Percentiles rank a stretch among this genome's conserved stretches.
These are phyloP conservation scores for Grammomys surdaster DNA, from an alignment of 2,113 vertebrate species.

Conservation along the genomic window DNA sequence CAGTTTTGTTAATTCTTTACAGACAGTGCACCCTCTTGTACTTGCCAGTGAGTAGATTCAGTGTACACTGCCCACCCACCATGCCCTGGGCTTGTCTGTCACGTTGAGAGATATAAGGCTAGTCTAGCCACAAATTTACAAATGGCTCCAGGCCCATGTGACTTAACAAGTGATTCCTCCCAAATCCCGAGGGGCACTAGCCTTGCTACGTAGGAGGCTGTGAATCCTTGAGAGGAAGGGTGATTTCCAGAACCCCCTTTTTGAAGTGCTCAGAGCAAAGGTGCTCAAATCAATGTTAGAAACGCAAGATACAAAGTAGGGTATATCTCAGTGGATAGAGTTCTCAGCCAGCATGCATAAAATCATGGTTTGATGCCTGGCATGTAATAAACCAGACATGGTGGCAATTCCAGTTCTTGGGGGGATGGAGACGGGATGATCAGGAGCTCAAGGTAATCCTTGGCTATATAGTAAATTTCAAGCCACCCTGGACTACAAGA, in stretches of 20 bases:
- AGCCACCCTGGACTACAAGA: background rate
- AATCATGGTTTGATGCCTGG: background rate
- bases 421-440: background rate
- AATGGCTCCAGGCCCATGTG: background rate
- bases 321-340: background rate
- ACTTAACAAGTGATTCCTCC: background rate
- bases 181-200: background rate
- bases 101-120: background rate
- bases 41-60: background rate
- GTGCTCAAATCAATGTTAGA: background rate
- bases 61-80: background rate
- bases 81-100: background rate
- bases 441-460: background rate
- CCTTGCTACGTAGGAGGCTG: background rate
- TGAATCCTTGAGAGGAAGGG: background rate
- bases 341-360: fast-evolving
- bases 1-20: background rate
- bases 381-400: background rate
- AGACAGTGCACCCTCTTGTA: fast-evolving
- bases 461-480: background rate
- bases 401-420: background rate
- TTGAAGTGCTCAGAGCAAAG: fast-evolving
- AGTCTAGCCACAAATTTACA: background rate
- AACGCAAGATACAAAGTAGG: background rate
- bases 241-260: background rate